phyloP scores from a whole-genome alignment of 1,140 invertebrate genomes.

The Coptotermes formosanus region DNA sequence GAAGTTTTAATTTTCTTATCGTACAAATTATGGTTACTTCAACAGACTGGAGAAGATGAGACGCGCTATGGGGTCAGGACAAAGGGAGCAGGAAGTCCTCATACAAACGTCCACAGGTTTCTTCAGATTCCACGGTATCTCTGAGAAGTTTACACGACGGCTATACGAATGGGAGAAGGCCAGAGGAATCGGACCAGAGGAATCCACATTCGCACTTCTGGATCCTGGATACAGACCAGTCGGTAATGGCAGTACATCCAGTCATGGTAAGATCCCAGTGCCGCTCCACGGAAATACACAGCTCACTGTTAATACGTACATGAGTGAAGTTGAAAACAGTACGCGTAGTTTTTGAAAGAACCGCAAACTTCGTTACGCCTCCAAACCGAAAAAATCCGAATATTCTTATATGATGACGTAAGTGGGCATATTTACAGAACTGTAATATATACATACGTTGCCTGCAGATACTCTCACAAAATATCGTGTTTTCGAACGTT shows the following conservation, averaged over 20 bases:
- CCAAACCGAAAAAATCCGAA: too few relatives aligned
- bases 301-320: too few relatives aligned
- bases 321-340: too few relatives aligned
- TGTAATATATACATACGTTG: too few relatives aligned
- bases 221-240: slow-evolving; percentile 53
- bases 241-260: background rate
- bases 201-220: slow-evolving; percentile 74
- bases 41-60: slow-evolving; percentile 60
- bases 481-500: too few relatives aligned
- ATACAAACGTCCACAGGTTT: slow-evolving; percentile 78
- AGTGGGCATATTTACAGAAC: too few relatives aligned
- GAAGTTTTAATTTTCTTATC: too few relatives aligned
- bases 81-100: slow-evolving; percentile 66
- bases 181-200: slow-evolving; percentile 73
- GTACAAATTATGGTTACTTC: slow-evolving; percentile 23
- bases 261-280: background rate
- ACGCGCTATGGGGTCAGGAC: slow-evolving; percentile 55
- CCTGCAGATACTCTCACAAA: too few relatives aligned
- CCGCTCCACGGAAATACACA: background rate
- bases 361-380: too few relatives aligned
- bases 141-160: slow-evolving; percentile 82
- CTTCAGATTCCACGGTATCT: slow-evolving; percentile 81
- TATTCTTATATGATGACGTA: too few relatives aligned
- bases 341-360: too few relatives aligned
- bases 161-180: slow-evolving; percentile 90